Evolutionary conservation across 2,888 invertebrate species (phyloP).

Genomic region (Taenaris catops): DNA sequence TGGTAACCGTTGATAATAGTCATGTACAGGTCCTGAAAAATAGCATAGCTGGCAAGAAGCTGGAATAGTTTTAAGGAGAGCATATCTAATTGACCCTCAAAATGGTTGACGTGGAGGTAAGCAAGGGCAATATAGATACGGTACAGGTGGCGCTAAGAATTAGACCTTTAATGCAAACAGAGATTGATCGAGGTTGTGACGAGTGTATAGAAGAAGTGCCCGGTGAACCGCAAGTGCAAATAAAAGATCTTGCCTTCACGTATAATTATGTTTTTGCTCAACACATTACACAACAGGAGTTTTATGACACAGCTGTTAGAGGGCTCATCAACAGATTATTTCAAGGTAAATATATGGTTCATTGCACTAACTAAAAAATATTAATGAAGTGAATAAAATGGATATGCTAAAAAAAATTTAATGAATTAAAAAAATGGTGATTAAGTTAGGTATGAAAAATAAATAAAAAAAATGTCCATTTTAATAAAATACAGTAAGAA

Average conservation of each 20-base stretch:
- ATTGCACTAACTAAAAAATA: too few species aligned
- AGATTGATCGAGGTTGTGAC: conserved; percentile 87
- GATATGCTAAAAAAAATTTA: too few species aligned
- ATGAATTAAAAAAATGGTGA: too few species aligned
- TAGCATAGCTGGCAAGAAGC: too few species aligned
- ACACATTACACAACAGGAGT: conserved; percentile 83
- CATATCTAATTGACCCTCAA: too few species aligned
- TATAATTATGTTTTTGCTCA: conserved; percentile 91
- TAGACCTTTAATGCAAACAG: conserved; percentile 87
- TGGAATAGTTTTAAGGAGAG: too few species aligned
- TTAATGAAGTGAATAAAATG: too few species aligned
- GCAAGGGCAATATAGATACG: conserved; percentile 60
- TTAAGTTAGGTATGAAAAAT: too few species aligned
- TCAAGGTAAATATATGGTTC: conserved; percentile 75
- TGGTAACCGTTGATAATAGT: too few species aligned
- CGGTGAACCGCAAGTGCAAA: conserved; percentile 84
- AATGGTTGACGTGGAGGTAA: conserved; percentile 55
- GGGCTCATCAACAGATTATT: conserved; percentile 87
- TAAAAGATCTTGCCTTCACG: conserved; percentile 87
- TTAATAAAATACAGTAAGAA: too few species aligned
- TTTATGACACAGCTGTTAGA: conserved; percentile 87
- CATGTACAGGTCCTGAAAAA: too few species aligned
- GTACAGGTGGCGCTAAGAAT: conserved; percentile 91
- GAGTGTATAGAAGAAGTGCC: conserved; percentile 84
- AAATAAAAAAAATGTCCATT: too few species aligned